Evolutionary conservation across 2,888 invertebrate species (phyloP).

Genomic region (Phorcus lineatus): DNA sequence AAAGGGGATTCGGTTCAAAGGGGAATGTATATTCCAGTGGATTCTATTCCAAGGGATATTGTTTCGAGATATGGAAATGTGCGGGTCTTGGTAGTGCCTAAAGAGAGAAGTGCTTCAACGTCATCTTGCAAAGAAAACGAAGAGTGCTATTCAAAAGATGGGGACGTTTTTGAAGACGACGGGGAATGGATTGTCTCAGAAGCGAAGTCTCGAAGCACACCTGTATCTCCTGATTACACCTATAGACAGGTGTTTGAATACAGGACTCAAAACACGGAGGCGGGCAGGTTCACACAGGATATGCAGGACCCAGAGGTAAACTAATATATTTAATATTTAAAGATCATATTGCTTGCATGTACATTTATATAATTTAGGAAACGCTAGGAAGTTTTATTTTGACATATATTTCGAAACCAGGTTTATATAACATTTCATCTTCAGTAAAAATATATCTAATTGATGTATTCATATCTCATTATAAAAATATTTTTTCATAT

Average conservation of each 20-base stretch:
- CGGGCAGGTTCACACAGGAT: constrained; percentile 12
- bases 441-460: too few relatives aligned
- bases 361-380: too few relatives aligned
- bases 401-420: too few relatives aligned
- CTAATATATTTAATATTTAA: too few relatives aligned
- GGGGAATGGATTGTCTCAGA: constrained; percentile 21
- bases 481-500: too few relatives aligned
- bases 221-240: constrained; percentile 15
- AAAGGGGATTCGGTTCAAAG: background rate
- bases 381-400: too few relatives aligned
- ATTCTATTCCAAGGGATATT: constrained; percentile 8
- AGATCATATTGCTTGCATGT: too few relatives aligned
- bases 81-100: constrained; percentile 23
- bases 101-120: constrained; percentile 10
- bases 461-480: too few relatives aligned
- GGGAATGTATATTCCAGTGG: constrained; percentile 25
- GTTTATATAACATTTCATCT: too few relatives aligned
- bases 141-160: constrained; percentile 10
- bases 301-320: constrained; percentile 15
- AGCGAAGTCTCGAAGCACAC: constrained; percentile 7
- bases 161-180: constrained; percentile 14
- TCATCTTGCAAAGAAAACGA: constrained; percentile 24
- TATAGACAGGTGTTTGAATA: constrained; percentile 25
- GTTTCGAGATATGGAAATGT: constrained; percentile 20
- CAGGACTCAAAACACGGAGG: background rate